Base-by-base conservation (phyloP, 2,888 invertebrate genomes). In the Vannuccia rotundouncinata region DNA sequence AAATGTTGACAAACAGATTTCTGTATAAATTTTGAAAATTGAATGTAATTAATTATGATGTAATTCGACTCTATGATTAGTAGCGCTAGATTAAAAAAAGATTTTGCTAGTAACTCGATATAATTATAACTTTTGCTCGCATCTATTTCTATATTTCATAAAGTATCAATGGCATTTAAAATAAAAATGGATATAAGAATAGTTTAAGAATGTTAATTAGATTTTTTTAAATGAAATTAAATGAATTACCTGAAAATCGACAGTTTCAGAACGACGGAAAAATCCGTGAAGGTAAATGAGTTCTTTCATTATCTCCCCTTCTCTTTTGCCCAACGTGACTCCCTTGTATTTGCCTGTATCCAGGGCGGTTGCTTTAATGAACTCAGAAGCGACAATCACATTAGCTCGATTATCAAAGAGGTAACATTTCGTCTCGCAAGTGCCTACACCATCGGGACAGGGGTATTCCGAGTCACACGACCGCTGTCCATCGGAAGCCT, bases 221-320 rank as follows among this genome's bases (percentile, higher is more conserved):
- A n/a, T n/a, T n/a, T n/a, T n/a, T n/a, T n/a, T n/a, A n/a, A n/a
- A n/a, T n/a, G n/a, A n/a, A n/a, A n/a, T n/a, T n/a, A n/a, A n/a
- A n/a, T n/a, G 2, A 25, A n/a, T 85, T 13, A 88, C 88, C 82
- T 88, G 88, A 82, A 88, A 88, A 82, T 88, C 88, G 5, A 87
- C 84, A 25, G 84, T 84, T 82, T 88, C 88, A 29, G 84, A 84
- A n/a, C 88, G 82, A 10, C 83, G 80, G 81, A 88, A 87, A 82
- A 88, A 87, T 5, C 84, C 84, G 82, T 88, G 88, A 80, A 85
- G 85, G 83, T 87, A 88, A 77, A 88, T 87, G 29, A 88, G 85
- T 79, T 88, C 87, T 81, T 87, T 88, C 88, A 88, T 88, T 0
- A 88, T 87, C 83, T 88, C 88, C 10, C 88, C 88, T 82, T 88